Evolutionary conservation across 2,797 vertebrate genomes (phyloP), one percentile per base, ranked within the genome.

Genomic region (Rachycentron canadum): DNA sequence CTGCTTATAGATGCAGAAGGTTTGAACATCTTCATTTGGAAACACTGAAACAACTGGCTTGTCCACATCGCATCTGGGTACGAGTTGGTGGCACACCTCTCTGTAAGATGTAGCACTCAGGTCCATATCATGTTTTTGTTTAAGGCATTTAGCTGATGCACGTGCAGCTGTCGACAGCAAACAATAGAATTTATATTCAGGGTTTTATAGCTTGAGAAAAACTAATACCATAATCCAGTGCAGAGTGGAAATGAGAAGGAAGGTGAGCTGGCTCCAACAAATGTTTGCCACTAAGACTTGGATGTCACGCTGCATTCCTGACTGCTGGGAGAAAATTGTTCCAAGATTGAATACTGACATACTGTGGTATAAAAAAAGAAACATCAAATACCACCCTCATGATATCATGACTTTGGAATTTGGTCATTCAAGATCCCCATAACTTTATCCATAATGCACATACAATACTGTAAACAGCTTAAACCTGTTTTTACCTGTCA

Each of bases 301-400:
- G 69, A 71, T 49, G 40, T 55, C 36, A 38, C 13, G 34, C 58
- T 68, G 40, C 73, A 83, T 83, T 85, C 76, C 70, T 73, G 76
- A 72, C 69, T 63, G 73, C 47, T 45, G 43, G 41, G 43, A 68
- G 75, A 70, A 74, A 82, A 77, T 43, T 34, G 36, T 55, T 67
- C 53, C 56, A 61, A 53, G 40, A 25, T 5, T 59, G 32, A 53
- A 65, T 32, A 76, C 63, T 45, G 45, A 65, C 19, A 73, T 21
- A 53, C 14, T 60, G 34, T 25, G 26, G 30, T 74, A 21, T 34
- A 52, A n/a, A 64, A 25, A 64, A 30, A 34, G 6, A 52, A 21
- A 52, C 50, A 43, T n/a, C 11, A 57, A 67, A 70, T 52, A 9
- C 32, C 32, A 56, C 5, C 1, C 0, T 3, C 49, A 16, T 34